Conservation (phyloP, 2,113 vertebrate genomes). For the Mormyrus iriodes region DNA sequence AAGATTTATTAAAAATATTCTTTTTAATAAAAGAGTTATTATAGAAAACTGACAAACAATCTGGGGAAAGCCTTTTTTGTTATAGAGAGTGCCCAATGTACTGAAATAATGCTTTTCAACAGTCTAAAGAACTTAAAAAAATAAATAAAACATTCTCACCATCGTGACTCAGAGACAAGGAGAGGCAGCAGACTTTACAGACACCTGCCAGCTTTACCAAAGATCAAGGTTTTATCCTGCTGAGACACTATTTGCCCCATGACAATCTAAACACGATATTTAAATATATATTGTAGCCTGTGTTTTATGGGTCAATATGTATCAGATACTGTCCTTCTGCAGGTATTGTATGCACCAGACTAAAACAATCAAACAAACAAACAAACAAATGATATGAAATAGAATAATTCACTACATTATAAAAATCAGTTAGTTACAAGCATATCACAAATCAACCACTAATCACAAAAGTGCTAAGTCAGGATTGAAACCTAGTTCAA, state of each 20-base stretch:
- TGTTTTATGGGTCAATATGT: background rate
- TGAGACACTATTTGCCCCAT: background rate
- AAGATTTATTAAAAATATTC: background rate
- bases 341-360: background rate
- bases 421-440: background rate
- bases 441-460: background rate
- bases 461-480: background rate
- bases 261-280: background rate
- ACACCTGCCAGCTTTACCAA: background rate
- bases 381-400: background rate
- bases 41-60: background rate
- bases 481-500: background rate
- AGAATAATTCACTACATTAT: background rate
- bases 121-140: background rate
- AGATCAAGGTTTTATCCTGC: background rate
- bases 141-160: background rate
- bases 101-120: background rate
- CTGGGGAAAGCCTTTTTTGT: background rate
- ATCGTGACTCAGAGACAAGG: background rate
- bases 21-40: background rate
- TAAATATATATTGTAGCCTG: background rate
- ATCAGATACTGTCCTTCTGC: background rate
- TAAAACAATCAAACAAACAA: background rate
- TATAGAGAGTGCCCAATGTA: background rate
- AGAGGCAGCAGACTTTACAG: background rate